A percentile compares a stretch with the other conserved stretches of the same genome.
These are phyloP conservation scores for Globodera ellingtonae DNA, from an alignment of 1,140 invertebrate species.

Conservation along the genomic window DNA sequence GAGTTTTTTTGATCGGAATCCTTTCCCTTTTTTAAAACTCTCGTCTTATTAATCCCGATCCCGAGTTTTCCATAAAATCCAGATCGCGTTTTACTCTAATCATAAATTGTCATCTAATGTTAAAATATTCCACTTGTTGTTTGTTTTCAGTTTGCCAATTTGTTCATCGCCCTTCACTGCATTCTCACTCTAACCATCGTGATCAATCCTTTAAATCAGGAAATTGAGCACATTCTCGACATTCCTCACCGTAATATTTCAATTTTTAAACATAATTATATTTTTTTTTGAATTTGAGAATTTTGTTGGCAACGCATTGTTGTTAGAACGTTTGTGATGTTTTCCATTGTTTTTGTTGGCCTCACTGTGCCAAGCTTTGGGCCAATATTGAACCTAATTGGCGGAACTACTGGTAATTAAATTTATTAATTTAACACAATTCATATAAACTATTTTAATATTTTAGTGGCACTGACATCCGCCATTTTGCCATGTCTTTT, in stretches of 20 bases:
- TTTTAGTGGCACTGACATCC: constrained; percentile 47
- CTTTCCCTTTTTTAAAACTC: too few relatives aligned
- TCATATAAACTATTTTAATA: background rate
- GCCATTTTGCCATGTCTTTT: constrained; percentile 51
- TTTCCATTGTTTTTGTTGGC: constrained; percentile 37
- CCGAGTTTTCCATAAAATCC: too few relatives aligned
- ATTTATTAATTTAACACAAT: background rate
- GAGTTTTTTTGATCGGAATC: too few relatives aligned
- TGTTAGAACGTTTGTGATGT: constrained; percentile 36
- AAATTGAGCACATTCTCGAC: constrained; percentile 45
- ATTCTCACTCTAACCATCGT: constrained; percentile 48
- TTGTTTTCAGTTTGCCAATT: constrained; percentile 30
- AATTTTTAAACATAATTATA: background rate
- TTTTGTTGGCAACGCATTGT: constrained; percentile 41
- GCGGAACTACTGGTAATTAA: constrained; percentile 22
- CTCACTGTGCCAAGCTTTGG: constrained; percentile 45
- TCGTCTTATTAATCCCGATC: too few relatives aligned
- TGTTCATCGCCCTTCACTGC: constrained; percentile 51
- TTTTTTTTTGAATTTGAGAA: constrained; percentile 16
- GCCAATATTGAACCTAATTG: constrained; percentile 48
- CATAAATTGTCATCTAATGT: too few relatives aligned
- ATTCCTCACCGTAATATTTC: constrained; percentile 46
- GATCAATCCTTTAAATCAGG: constrained; percentile 51
- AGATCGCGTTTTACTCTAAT: too few relatives aligned
- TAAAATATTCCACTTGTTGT: background rate